Conservation (phyloP, 2,113 vertebrate genomes). For the Suricata suricatta region DNA sequence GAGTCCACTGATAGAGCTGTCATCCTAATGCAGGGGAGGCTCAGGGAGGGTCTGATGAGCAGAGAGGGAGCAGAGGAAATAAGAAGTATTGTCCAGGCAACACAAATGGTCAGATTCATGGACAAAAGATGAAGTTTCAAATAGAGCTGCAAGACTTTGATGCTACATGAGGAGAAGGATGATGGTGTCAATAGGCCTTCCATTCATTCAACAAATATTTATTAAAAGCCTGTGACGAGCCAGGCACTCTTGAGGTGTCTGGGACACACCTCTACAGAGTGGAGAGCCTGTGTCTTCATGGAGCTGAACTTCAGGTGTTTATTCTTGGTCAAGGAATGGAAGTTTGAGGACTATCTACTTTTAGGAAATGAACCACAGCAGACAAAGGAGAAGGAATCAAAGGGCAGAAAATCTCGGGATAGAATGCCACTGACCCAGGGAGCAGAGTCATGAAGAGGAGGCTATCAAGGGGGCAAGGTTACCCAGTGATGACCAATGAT, state of each 20-base stretch:
- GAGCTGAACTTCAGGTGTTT: not conserved
- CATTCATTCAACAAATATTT: not conserved
- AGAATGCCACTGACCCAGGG: not conserved
- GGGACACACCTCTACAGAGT: not conserved
- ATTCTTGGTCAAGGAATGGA: not conserved
- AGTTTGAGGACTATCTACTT: not conserved
- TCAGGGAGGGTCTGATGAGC: not conserved
- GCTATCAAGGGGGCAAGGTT: not conserved
- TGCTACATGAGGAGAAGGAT: not conserved
- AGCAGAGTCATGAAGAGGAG: not conserved
- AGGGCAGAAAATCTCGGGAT: not conserved
- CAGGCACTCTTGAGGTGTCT: not conserved
- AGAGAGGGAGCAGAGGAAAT: not conserved
- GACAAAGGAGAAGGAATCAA: not conserved
- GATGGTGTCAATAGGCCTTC: not conserved
- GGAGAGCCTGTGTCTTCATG: not conserved
- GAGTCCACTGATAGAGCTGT: not conserved
- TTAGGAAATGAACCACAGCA: not conserved
- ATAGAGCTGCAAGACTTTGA: not conserved
- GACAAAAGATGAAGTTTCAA: not conserved
- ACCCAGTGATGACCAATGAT: not conserved
- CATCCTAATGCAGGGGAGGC: not conserved
- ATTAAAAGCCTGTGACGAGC: not conserved
- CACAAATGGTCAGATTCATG: not conserved
- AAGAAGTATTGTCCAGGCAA: not conserved